Conservation (phyloP, 2,797 vertebrate species). For the Gallirallus australis region DNA sequence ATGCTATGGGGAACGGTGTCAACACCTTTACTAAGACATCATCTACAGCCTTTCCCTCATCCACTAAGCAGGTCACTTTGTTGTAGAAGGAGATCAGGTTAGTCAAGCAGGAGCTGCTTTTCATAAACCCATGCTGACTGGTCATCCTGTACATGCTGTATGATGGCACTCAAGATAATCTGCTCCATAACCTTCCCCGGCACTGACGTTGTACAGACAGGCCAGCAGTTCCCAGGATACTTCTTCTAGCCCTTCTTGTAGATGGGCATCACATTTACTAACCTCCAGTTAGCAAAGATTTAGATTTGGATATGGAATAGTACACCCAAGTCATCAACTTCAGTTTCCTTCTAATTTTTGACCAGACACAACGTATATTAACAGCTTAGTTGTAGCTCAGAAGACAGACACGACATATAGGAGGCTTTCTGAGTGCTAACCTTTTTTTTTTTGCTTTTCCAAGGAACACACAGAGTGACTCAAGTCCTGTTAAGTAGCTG, state of each 20-base stretch:
- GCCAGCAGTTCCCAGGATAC: not conserved
- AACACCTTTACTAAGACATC: not conserved
- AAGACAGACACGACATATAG: not conserved
- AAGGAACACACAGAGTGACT: not conserved
- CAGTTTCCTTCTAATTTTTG: not conserved
- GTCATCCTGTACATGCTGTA: rapidly evolving
- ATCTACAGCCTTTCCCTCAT: not conserved
- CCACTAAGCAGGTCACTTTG: rapidly evolving
- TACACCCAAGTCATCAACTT: not conserved
- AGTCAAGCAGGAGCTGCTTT: not conserved
- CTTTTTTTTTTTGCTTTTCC: not conserved
- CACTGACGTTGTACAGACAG: not conserved
- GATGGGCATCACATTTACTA: not conserved
- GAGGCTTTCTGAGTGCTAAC: not conserved
- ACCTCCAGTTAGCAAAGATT: not conserved
- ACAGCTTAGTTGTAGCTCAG: not conserved
- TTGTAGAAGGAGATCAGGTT: not conserved
- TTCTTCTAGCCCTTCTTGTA: not conserved
- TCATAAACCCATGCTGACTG: not conserved
- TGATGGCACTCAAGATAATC: not conserved
- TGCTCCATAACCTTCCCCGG: not conserved
- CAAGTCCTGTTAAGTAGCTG: not conserved
- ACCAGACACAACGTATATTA: not conserved
- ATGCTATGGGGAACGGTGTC: not conserved
- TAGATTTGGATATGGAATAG: not conserved